A percentile compares a stretch with the other conserved stretches of the same genome.
These are phyloP conservation scores for Apantesis nais DNA, from an alignment of 2,888 invertebrate genomes.

Conservation along the genomic window DNA sequence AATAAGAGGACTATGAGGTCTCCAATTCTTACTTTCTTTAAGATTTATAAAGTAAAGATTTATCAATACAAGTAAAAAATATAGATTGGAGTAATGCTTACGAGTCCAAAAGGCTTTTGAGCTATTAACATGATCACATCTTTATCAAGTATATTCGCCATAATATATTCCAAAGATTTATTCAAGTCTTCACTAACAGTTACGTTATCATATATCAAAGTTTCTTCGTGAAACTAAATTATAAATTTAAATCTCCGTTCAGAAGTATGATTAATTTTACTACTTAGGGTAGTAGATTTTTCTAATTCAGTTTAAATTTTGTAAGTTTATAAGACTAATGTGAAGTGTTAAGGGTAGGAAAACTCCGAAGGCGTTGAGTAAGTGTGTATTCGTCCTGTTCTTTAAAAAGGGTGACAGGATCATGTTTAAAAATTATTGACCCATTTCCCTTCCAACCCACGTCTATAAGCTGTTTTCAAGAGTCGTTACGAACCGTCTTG, in stretches of 20 bases:
- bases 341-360: too few species aligned
- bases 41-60: too few species aligned
- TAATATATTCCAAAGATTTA: conserved; percentile 17
- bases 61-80: too few species aligned
- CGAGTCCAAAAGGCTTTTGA: not conserved
- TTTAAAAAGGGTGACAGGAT: too few species aligned
- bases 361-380: too few species aligned
- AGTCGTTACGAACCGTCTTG: too few species aligned
- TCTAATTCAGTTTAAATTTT: not conserved
- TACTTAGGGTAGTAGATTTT: not conserved
- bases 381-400: too few species aligned
- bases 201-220: conserved; percentile 3
- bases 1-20: too few species aligned
- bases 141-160: conserved; percentile 3
- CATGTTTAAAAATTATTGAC: too few species aligned
- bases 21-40: too few species aligned
- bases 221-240: conserved; percentile 2
- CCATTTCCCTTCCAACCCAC: too few species aligned
- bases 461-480: too few species aligned
- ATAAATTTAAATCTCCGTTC: not conserved
- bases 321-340: not conserved
- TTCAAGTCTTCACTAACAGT: conserved; percentile 3
- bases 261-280: not conserved
- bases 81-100: not conserved
- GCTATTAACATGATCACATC: not conserved